These are phyloP conservation scores for Chorisops tibialis DNA, from an alignment of 2,888 invertebrate species.

Conservation along the genomic window DNA sequence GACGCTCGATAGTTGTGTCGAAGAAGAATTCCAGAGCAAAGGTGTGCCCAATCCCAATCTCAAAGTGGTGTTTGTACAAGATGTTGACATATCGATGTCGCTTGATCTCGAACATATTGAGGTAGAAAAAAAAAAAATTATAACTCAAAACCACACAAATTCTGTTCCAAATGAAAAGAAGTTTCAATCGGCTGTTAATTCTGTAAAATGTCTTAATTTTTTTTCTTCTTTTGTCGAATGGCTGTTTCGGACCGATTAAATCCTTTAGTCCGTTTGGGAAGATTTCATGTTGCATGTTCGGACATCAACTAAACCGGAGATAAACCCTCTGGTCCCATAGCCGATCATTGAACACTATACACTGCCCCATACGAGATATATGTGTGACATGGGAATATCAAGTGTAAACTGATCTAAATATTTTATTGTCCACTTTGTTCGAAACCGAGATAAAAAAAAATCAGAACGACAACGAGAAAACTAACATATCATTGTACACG, in stretches of 20 bases:
- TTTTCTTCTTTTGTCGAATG: no score
- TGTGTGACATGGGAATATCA: conserved; percentile 25
- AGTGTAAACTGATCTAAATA: conserved; percentile 37
- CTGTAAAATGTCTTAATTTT: no score
- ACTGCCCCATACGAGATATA: neutral
- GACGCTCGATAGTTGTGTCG: neutral
- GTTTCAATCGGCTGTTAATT: neutral
- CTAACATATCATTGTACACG: conserved; percentile 39
- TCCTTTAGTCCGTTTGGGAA: neutral
- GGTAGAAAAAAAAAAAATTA: no score
- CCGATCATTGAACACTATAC: neutral
- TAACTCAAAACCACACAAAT: neutral
- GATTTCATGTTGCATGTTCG: neutral
- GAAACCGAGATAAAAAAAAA: conserved; percentile 21
- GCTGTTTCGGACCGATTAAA: neutral
- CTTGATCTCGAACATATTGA: conserved; percentile 6
- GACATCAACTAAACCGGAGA: neutral
- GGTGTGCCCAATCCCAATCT: conserved; percentile 22
- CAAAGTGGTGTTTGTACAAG: conserved; percentile 22
- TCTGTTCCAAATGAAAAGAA: neutral
- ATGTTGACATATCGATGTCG: conserved; percentile 32
- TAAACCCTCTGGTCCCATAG: neutral
- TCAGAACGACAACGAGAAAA: conserved; percentile 24
- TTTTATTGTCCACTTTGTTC: conserved; percentile 27
- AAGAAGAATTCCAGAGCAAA: conserved; percentile 10